A percentile compares a stretch with the other conserved stretches of the same genome.
These are phyloP conservation scores for Hyperoplus immaculatus DNA, from an alignment of 2,797 vertebrate genomes.

Conservation along the genomic window DNA sequence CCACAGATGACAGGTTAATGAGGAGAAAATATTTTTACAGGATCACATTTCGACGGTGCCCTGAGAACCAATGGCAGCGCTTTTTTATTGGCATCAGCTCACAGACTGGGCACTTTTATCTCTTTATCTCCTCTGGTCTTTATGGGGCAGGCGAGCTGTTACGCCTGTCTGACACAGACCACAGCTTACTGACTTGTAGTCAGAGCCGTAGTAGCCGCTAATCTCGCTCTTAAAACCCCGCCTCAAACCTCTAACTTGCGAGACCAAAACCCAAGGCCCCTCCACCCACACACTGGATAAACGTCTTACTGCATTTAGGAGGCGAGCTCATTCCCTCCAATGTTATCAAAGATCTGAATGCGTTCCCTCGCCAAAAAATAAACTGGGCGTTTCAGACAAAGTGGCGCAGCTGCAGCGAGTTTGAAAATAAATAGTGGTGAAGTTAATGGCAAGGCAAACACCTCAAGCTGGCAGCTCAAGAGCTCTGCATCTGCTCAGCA, in stretches of 20 bases:
- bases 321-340: conserved; percentile 36
- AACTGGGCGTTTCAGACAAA: conserved; percentile 65
- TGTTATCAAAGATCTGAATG: conserved; percentile 65
- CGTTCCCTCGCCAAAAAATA: conserved; percentile 45
- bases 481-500: conserved; percentile 81
- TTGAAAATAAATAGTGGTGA: conserved; percentile 82
- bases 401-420: conserved; percentile 66
- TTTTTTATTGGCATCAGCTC: conserved; percentile 84
- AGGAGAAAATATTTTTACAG: conserved; percentile 91
- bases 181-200: conserved; percentile 60
- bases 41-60: conserved; percentile 82
- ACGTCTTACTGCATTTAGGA: conserved; percentile 46
- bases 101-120: conserved; percentile 78
- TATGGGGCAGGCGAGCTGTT: conserved; percentile 63
- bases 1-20: conserved; percentile 88
- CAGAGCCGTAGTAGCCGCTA: conserved; percentile 39
- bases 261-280: conserved; percentile 27
- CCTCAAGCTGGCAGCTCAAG: conserved; percentile 75
- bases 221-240: conserved; percentile 66
- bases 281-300: conserved; percentile 42
- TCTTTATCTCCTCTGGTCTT: conserved; percentile 79
- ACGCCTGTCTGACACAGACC: conserved; percentile 70
- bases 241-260: conserved; percentile 37
- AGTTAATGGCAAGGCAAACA: conserved; percentile 84
- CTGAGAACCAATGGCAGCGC: conserved; percentile 76